Percentiles rank a stretch among this genome's conserved stretches.
Evolutionary conservation across 1,140 invertebrate species (phyloP).

Genomic region (Drosophila setifemur): DNA sequence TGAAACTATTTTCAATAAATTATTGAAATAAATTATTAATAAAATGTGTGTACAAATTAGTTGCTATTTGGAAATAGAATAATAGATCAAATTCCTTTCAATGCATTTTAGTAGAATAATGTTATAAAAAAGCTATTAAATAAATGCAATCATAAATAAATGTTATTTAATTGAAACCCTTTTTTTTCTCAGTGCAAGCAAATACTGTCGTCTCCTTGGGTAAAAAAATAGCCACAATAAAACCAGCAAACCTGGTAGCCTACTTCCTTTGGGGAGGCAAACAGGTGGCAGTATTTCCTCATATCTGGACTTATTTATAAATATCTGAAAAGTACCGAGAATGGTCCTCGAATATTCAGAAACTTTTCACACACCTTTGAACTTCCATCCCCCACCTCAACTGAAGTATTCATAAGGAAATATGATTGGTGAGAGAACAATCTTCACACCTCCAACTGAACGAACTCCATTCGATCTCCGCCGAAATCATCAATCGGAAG

Average conservation of each 20-base stretch:
- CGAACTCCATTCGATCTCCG: not conserved
- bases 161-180: no score
- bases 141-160: no score
- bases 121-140: no score
- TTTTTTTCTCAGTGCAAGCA: not conserved
- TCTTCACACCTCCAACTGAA: conserved; percentile 1
- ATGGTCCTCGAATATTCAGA: not conserved
- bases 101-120: no score
- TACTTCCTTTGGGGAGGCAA: conserved; percentile 6
- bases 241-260: not conserved
- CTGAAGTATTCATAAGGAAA: conserved; percentile 13
- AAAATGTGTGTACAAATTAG: no score
- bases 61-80: no score
- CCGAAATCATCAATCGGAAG: conserved; percentile 20
- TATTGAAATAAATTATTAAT: no score
- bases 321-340: conserved; percentile 29
- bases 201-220: not conserved
- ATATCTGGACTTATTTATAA: conserved; percentile 29
- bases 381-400: not conserved
- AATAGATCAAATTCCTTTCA: no score
- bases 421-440: conserved; percentile 4
- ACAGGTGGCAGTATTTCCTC: not conserved
- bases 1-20: no score
- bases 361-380: conserved; percentile 5
- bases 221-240: not conserved